Evolutionary conservation across 2,113 vertebrate genomes (phyloP).

Genomic region (Hippocampus mohnikei): DNA sequence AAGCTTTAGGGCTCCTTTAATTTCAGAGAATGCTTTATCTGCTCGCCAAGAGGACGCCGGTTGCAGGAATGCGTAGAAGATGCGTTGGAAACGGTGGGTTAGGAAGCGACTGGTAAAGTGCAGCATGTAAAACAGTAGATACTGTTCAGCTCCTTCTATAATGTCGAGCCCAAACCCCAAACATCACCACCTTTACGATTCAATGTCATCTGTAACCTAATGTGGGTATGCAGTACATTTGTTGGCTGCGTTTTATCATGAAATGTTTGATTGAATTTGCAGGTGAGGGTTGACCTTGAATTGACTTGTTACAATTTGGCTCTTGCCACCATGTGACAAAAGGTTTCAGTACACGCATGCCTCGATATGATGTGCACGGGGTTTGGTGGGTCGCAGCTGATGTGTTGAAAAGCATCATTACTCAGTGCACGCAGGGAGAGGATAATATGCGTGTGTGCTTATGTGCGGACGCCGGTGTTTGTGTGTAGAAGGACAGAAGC

Average conservation of each 20-base stretch:
- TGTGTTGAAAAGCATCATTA: slow-evolving; percentile 38
- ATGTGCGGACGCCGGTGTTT: slow-evolving; percentile 49
- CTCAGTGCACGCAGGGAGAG: slow-evolving; percentile 4
- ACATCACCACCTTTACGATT: neutral
- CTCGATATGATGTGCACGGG: slow-evolving; percentile 33
- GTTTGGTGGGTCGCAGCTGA: slow-evolving; percentile 24
- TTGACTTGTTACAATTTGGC: slow-evolving; percentile 13
- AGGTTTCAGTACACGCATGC: slow-evolving; percentile 10
- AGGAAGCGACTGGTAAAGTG: neutral
- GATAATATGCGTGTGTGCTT: slow-evolving; percentile 34
- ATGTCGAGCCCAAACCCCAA: neutral
- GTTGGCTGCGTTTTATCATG: neutral
- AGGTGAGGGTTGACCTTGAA: slow-evolving; percentile 7
- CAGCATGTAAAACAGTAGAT: neutral
- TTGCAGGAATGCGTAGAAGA: too few relatives aligned
- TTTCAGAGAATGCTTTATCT: too few relatives aligned
- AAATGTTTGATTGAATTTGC: neutral
- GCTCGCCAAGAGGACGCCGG: too few relatives aligned
- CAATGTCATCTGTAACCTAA: slow-evolving; percentile 1
- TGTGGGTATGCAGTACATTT: neutral
- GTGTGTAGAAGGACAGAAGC: slow-evolving; percentile 56
- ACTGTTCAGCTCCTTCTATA: slow-evolving; percentile 19
- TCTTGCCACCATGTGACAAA: slow-evolving; percentile 4
- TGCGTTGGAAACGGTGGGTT: neutral
- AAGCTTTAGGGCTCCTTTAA: too few relatives aligned